phyloP scores from a whole-genome alignment of 2,888 invertebrate genomes.

The Helicoverpa assulta region DNA sequence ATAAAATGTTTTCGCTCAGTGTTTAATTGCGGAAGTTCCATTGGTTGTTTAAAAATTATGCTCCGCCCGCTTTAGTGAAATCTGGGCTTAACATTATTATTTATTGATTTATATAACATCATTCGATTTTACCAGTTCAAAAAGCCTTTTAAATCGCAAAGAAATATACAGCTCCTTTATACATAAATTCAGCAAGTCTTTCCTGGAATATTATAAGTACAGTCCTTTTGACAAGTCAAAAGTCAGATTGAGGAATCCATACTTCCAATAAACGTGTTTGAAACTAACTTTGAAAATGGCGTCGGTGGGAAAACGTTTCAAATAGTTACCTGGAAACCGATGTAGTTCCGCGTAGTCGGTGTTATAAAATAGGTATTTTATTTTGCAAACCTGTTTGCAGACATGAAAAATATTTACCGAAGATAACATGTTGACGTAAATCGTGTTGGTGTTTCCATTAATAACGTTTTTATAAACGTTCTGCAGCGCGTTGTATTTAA shows the following conservation, averaged over 20 bases:
- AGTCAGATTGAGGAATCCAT: constrained; percentile 34
- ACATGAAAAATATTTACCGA: background rate
- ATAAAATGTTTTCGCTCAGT: no score
- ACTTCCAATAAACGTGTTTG: constrained; percentile 25
- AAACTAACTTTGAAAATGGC: constrained; percentile 19
- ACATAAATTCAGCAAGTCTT: background rate
- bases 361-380: constrained; percentile 8
- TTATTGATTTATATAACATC: no score
- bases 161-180: background rate
- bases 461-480: no score
- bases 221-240: constrained; percentile 51
- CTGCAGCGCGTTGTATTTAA: no score
- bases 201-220: constrained; percentile 22
- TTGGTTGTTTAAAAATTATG: no score
- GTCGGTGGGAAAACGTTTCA: background rate
- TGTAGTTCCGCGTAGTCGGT: constrained; percentile 3
- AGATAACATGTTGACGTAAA: no score
- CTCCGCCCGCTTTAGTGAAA: no score
- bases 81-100: no score
- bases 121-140: background rate
- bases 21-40: no score
- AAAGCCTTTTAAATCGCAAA: background rate
- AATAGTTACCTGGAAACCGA: constrained; percentile 13
- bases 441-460: no score
- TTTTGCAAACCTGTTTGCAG: constrained; percentile 1